Evolutionary conservation across 2,888 invertebrate genomes (phyloP).

Genomic region (Drosophila rellima): DNA sequence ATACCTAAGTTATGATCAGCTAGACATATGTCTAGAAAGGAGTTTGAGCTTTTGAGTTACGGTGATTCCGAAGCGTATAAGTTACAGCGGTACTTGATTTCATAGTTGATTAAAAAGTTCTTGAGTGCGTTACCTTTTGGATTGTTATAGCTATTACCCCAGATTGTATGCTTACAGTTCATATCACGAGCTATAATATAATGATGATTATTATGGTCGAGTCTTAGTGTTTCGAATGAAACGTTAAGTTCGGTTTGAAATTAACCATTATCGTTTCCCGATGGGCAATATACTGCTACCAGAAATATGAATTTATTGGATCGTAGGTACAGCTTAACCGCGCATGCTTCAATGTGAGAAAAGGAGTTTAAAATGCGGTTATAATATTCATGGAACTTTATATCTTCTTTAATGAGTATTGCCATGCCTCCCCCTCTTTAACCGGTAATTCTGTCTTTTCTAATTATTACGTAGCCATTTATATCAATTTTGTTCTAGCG

Average conservation of each 20-base stretch:
- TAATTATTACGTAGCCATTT: slow-evolving; percentile 1
- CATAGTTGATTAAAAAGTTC: not conserved
- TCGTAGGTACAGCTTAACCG: not conserved
- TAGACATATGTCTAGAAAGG: not conserved
- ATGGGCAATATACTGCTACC: not conserved
- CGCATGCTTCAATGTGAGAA: not conserved
- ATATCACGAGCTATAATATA: not conserved
- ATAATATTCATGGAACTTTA: not conserved
- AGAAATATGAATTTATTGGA: slow-evolving; percentile 1
- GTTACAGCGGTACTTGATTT: not conserved
- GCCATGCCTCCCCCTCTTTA: too few relatives aligned
- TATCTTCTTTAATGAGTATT: not conserved
- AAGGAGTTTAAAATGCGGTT: not conserved
- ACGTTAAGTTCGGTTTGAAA: slow-evolving; percentile 1
- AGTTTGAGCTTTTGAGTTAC: not conserved
- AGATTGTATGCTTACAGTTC: not conserved
- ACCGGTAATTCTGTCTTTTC: slow-evolving; percentile 1
- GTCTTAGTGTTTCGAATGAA: slow-evolving; percentile 1
- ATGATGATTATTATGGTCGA: not conserved
- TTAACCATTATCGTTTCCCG: slow-evolving; percentile 1
- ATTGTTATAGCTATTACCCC: slow-evolving; percentile 4
- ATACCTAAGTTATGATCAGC: not conserved
- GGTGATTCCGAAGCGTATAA: not conserved
- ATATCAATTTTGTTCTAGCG: slow-evolving; percentile 1
- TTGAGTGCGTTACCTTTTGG: not conserved